Conservation (phyloP, 2,888 invertebrate genomes). For the Phaedon cochleariae region DNA sequence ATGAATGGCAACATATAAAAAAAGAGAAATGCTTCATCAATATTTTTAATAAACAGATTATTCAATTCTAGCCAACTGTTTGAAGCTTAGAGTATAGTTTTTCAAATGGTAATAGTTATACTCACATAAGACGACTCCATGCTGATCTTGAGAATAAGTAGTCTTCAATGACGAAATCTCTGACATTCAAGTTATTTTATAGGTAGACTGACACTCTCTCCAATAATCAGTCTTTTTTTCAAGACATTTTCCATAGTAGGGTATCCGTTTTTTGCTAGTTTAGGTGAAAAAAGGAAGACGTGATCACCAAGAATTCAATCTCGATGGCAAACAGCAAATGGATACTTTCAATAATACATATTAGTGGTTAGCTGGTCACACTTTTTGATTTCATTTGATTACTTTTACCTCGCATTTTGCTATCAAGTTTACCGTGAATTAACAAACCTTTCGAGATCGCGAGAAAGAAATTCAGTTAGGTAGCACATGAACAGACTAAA, state of each 20-base stretch:
- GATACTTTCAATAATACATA: not conserved
- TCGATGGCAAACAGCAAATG: not conserved
- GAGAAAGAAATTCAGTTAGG: not conserved
- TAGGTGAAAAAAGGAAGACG: not conserved
- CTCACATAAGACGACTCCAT: constrained; percentile 31
- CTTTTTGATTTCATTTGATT: constrained; percentile 17
- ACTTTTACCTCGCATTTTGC: not conserved
- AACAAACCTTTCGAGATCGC: not conserved
- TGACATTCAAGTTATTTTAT: not conserved
- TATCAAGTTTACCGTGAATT: not conserved
- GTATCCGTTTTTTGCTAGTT: not conserved
- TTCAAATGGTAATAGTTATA: constrained; percentile 13
- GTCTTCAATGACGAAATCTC: constrained; percentile 14
- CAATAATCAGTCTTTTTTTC: not conserved
- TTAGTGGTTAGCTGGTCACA: constrained; percentile 12
- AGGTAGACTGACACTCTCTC: not conserved
- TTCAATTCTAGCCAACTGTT: too few relatives aligned
- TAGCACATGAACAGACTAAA: too few relatives aligned
- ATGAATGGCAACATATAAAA: too few relatives aligned
- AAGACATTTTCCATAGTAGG: not conserved
- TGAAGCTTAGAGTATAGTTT: too few relatives aligned
- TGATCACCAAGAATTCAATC: not conserved
- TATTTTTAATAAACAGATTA: too few relatives aligned
- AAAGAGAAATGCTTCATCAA: too few relatives aligned
- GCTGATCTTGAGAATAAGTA: constrained; percentile 18